These are phyloP conservation scores for Elysia crispata DNA, from an alignment of 2,888 invertebrate species.

Conservation along the genomic window DNA sequence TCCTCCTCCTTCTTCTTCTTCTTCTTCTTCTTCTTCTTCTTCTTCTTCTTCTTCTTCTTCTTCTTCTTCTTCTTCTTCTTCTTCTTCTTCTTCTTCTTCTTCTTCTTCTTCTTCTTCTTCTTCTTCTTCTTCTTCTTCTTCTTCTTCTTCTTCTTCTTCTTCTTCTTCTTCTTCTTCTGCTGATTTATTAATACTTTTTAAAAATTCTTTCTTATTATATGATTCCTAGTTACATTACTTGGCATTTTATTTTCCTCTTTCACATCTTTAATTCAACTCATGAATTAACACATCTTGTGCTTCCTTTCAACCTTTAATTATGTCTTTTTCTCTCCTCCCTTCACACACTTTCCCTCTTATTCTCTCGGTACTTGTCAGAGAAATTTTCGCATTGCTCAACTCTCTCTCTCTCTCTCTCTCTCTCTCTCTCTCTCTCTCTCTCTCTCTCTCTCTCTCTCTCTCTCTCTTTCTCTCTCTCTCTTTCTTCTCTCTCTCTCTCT, in stretches of 20 bases:
- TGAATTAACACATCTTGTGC: too few relatives aligned
- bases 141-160: not conserved
- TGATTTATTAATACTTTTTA: too few relatives aligned
- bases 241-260: too few relatives aligned
- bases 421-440: conserved; percentile 20
- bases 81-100: not conserved
- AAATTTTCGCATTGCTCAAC: too few relatives aligned
- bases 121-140: conserved; percentile 11
- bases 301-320: too few relatives aligned
- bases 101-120: conserved; percentile 17
- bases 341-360: too few relatives aligned
- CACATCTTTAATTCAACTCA: too few relatives aligned
- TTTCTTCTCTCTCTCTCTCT: not conserved
- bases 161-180: not conserved
- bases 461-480: not conserved
- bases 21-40: conserved; percentile 1
- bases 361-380: too few relatives aligned
- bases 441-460: not conserved
- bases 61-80: not conserved
- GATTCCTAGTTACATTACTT: too few relatives aligned
- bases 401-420: not conserved
- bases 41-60: not conserved
- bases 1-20: conserved; percentile 4
- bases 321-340: too few relatives aligned
- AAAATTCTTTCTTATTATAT: too few relatives aligned